A percentile compares a stretch with the other conserved stretches of the same genome.
Evolutionary conservation across 2,113 vertebrate species (phyloP).

Genomic region (Megaptera novaeangliae): DNA sequence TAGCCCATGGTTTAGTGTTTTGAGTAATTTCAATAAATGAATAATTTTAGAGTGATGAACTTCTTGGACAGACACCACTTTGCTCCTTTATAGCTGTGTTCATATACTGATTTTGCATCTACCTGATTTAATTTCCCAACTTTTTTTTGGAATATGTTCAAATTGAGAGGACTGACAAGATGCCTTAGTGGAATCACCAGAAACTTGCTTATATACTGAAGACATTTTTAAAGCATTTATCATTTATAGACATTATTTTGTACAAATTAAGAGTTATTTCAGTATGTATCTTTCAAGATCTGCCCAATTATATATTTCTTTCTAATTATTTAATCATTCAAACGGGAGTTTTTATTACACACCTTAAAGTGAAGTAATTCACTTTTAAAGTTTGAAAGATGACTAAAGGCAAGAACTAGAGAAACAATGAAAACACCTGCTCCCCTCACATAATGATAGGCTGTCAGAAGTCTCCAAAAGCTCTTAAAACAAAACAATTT

Average conservation of each 20-base stretch:
- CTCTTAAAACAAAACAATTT: neutral
- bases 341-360: neutral
- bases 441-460: neutral
- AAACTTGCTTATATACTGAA: constrained; percentile 9
- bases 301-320: neutral
- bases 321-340: neutral
- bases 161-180: constrained; percentile 11
- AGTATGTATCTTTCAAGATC: neutral
- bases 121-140: constrained; percentile 11
- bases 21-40: constrained; percentile 77
- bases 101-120: constrained; percentile 40
- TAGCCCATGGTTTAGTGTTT: constrained; percentile 71
- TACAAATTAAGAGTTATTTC: neutral
- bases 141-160: constrained; percentile 34
- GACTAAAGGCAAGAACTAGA: neutral
- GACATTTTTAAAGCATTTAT: neutral
- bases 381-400: neutral
- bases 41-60: constrained; percentile 69
- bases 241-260: neutral
- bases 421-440: neutral
- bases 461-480: neutral
- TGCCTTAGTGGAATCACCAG: neutral
- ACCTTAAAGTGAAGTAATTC: neutral
- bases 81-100: constrained; percentile 47
- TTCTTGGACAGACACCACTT: constrained; percentile 26